Evolutionary conservation across 2,888 invertebrate genomes (phyloP).

Genomic region (Archips crataeganus): DNA sequence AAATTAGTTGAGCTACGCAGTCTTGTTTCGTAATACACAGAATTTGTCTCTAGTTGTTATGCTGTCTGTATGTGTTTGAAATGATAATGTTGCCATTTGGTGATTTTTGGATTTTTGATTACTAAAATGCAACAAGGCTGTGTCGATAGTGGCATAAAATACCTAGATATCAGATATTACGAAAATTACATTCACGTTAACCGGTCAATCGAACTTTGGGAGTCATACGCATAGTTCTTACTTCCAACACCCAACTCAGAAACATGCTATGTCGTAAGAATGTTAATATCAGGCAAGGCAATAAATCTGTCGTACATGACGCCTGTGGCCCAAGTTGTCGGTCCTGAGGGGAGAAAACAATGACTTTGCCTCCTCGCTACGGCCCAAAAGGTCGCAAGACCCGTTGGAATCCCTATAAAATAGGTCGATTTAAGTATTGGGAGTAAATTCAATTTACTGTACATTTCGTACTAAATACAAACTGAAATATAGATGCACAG

Average conservation of each 20-base stretch:
- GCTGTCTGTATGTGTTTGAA: too few relatives aligned
- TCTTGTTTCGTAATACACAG: too few relatives aligned
- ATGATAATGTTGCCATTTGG: too few relatives aligned
- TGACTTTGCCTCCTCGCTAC: not conserved
- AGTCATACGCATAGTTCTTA: not conserved
- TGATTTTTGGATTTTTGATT: too few relatives aligned
- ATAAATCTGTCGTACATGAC: slow-evolving; percentile 45
- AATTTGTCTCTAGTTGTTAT: too few relatives aligned
- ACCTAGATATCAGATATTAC: not conserved
- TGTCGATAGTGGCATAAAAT: too few relatives aligned
- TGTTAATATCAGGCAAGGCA: slow-evolving; percentile 43
- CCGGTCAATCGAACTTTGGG: not conserved
- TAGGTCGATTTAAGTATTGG: not conserved
- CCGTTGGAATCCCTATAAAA: not conserved
- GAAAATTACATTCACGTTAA: not conserved
- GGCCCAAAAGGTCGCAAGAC: not conserved
- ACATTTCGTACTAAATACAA: too few relatives aligned
- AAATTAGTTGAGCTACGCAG: too few relatives aligned
- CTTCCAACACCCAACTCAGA: slow-evolving; percentile 8
- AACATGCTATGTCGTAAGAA: slow-evolving; percentile 38
- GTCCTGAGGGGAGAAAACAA: slow-evolving; percentile 3
- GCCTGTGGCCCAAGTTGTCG: slow-evolving; percentile 4
- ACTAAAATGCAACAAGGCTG: too few relatives aligned
- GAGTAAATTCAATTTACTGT: not conserved
- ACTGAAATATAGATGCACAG: too few relatives aligned